Conservation (phyloP, 2,113 vertebrate species). For the Grammomys dolichurus region DNA sequence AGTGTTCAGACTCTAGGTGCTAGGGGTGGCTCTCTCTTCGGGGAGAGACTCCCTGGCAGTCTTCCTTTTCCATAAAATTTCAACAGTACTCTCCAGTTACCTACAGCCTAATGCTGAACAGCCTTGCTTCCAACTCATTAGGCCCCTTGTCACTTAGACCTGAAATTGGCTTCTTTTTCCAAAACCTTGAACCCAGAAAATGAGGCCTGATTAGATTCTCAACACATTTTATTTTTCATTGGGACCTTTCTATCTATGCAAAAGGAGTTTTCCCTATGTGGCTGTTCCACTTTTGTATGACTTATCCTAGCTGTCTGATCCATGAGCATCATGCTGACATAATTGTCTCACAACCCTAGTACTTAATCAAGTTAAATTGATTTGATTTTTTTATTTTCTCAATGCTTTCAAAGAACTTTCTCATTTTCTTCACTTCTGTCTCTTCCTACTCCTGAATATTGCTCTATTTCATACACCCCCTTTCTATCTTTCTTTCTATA, state of each 20-base stretch:
- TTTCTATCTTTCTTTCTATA: not conserved
- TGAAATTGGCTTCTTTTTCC: not conserved
- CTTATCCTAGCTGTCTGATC: not conserved
- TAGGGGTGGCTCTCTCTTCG: not conserved
- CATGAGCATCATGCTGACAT: not conserved
- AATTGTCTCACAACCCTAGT: not conserved
- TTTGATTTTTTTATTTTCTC: not conserved
- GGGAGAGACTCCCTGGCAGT: not conserved
- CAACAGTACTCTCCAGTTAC: not conserved
- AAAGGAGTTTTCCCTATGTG: not conserved
- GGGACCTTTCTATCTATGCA: not conserved
- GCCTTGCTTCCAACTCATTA: not conserved
- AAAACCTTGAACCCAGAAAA: not conserved
- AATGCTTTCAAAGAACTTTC: not conserved
- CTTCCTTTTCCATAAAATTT: not conserved
- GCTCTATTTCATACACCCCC: not conserved
- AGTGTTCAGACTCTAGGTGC: not conserved
- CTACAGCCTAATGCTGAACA: not conserved
- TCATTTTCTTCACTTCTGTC: not conserved
- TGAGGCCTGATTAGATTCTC: not conserved
- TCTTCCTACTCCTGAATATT: not conserved
- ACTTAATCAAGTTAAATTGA: constrained; percentile 14
- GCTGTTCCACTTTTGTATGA: not conserved
- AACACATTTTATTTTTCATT: not conserved
- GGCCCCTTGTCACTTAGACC: not conserved